phyloP scores from a whole-genome alignment of 2,888 invertebrate species.

The Platerodrilus igneus region DNA sequence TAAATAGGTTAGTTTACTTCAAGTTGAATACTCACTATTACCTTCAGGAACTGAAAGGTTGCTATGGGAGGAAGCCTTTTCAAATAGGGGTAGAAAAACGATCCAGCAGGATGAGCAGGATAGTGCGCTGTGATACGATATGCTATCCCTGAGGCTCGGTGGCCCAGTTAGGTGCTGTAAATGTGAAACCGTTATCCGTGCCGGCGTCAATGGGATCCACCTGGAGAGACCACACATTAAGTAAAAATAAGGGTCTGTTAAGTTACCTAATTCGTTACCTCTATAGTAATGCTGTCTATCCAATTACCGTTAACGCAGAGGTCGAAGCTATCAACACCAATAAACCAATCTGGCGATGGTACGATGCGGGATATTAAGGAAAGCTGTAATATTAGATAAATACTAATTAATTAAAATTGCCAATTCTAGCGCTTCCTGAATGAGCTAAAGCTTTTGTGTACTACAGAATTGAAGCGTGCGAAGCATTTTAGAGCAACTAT shows the following conservation, averaged over 20 bases:
- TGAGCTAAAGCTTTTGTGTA: too few species aligned
- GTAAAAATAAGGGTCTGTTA: conserved; percentile 11
- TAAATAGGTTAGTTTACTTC: neutral
- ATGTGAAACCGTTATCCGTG: conserved; percentile 92
- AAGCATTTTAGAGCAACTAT: too few species aligned
- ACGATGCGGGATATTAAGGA: conserved; percentile 87
- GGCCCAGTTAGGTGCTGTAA: conserved; percentile 95
- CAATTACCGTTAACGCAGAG: conserved; percentile 88
- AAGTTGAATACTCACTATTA: conserved; percentile 41
- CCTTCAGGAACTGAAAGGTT: conserved; percentile 87
- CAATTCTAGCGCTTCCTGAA: too few species aligned
- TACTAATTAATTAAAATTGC: too few species aligned
- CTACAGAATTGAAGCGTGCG: too few species aligned
- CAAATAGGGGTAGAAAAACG: conserved; percentile 89
- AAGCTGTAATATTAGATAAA: conserved; percentile 55
- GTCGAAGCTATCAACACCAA: conserved; percentile 86
- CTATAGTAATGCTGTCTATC: conserved; percentile 84
- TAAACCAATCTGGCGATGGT: conserved; percentile 94
- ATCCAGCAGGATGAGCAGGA: conserved; percentile 88
- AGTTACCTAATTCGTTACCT: conserved; percentile 53
- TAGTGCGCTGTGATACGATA: conserved; percentile 83
- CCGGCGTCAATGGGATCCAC: conserved; percentile 90
- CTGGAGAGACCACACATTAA: conserved; percentile 46
- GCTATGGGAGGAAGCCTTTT: conserved; percentile 85
- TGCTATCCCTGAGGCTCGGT: conserved; percentile 83